Percentiles rank a stretch among this genome's conserved stretches.
phyloP scores from a whole-genome alignment of 2,888 invertebrate species.

The Anagyrus pseudococci region DNA sequence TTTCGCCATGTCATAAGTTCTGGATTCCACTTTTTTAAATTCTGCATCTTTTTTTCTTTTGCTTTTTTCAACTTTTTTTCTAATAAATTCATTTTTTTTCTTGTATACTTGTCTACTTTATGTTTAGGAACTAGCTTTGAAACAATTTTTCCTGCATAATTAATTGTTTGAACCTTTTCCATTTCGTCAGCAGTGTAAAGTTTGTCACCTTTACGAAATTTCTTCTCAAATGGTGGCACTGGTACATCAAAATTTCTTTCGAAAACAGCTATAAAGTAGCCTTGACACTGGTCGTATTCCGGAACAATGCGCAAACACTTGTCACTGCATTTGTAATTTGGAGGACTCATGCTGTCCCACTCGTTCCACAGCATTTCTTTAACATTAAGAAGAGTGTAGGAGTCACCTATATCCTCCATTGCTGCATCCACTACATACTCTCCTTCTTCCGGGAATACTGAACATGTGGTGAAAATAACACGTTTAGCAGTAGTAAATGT shows the following conservation, averaged over 20 bases:
- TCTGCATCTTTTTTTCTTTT: not conserved
- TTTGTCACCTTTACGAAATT: not conserved
- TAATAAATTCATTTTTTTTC: not conserved
- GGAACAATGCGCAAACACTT: slow-evolving; percentile 82
- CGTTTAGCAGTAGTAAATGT: slow-evolving; percentile 83
- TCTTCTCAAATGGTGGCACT: slow-evolving; percentile 42
- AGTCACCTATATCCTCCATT: slow-evolving; percentile 55
- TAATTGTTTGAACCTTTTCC: not conserved
- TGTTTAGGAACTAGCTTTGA: not conserved
- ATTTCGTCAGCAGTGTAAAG: not conserved
- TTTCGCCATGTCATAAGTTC: not conserved
- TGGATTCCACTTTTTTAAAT: not conserved
- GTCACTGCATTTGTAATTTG: slow-evolving; percentile 70
- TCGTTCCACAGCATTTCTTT: slow-evolving; percentile 69
- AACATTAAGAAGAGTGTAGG: slow-evolving; percentile 70
- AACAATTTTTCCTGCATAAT: not conserved
- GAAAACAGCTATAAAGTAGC: slow-evolving; percentile 94
- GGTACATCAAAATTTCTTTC: slow-evolving; percentile 65
- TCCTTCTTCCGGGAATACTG: slow-evolving; percentile 87
- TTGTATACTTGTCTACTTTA: not conserved
- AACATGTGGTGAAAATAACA: slow-evolving; percentile 97
- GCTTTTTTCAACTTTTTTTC: not conserved
- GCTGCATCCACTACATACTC: slow-evolving; percentile 85
- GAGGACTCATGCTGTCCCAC: slow-evolving; percentile 75
- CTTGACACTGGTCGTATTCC: slow-evolving; percentile 82